Evolutionary conservation across 1,140 invertebrate species (phyloP), one percentile per base, ranked within the genome.

Genomic region (Metopolophium dirhodum): DNA sequence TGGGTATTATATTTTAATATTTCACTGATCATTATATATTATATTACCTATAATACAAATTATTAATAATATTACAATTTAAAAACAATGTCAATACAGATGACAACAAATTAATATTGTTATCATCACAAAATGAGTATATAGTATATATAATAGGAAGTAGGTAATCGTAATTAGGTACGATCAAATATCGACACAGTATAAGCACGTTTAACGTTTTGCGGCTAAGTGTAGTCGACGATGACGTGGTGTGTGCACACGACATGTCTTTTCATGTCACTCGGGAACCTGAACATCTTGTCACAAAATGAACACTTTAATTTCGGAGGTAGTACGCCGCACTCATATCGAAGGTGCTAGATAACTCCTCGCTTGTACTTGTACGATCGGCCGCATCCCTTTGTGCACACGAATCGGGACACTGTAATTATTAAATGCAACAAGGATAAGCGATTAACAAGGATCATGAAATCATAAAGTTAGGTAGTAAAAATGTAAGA

Each of bases 271-370:
- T 41, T 90, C 54, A 68, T 68, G 61, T 45, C 11, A 7, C 57
- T 30, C 18, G 0, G 37, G 7, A 49, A 30, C 14, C 77, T 82
- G 14, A 83, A 83, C 90, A 68, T 51, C 37, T 83, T 77, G 7
- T 14, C 94, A 93, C 96, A 96, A n/a, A 96, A 93, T 14, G 95
- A 94, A 94, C 96, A 96, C 35, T 94, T 94, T 91, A 96, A 95
- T 94, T 95, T 95, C 8, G 95, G 95, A 26, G 26, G 95, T 11
- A 95, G 95, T 11, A 95, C 95, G 8, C 95, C 95, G 82, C 94
- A 94, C 51, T 94, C 94, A 68, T 94, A 94, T 54, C 93, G 86
- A 23, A 94, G 49, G 35, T 94, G 94, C 54, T 95, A 95, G 22
- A 95, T 95, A 1, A 96, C 94, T 91, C 95, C 95, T 68, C 95